Evolutionary conservation across 2,113 vertebrate genomes (phyloP).

Genomic region (Prunella himalayana): DNA sequence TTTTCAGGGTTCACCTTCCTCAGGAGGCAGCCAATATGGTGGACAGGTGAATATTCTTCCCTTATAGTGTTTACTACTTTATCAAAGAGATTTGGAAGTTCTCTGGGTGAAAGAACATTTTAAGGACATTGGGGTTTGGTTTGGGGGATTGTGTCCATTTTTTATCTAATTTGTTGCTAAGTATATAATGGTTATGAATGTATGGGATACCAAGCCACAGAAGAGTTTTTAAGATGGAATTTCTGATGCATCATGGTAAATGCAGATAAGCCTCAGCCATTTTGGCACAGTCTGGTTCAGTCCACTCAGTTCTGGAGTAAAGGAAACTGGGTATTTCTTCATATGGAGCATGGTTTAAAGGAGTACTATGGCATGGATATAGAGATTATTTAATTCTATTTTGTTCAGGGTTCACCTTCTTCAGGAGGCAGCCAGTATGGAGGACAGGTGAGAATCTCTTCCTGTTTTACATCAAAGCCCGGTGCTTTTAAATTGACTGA

Average conservation of each 20-base stretch:
- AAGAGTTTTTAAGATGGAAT: neutral
- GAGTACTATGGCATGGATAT: neutral
- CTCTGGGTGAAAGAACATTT: neutral
- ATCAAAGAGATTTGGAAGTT: neutral
- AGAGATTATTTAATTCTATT: neutral
- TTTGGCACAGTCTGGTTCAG: neutral
- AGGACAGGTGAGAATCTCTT: constrained; percentile 31
- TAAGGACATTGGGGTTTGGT: neutral
- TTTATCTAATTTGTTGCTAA: neutral
- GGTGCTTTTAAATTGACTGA: neutral
- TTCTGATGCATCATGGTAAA: neutral
- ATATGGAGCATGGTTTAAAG: neutral
- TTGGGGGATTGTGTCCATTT: neutral
- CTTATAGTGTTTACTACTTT: neutral
- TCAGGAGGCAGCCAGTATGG: constrained; percentile 43
- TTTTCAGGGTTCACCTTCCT: constrained; percentile 13
- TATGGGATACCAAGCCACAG: neutral
- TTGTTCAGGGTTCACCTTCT: constrained; percentile 6
- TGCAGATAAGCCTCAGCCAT: neutral
- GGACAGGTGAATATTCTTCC: constrained; percentile 28
- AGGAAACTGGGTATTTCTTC: neutral
- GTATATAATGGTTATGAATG: neutral
- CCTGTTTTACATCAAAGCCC: neutral
- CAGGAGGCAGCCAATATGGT: constrained; percentile 11
- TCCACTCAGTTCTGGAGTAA: neutral